phyloP scores from a whole-genome alignment of 2,113 vertebrate species.

The Catharus bicknelli region DNA sequence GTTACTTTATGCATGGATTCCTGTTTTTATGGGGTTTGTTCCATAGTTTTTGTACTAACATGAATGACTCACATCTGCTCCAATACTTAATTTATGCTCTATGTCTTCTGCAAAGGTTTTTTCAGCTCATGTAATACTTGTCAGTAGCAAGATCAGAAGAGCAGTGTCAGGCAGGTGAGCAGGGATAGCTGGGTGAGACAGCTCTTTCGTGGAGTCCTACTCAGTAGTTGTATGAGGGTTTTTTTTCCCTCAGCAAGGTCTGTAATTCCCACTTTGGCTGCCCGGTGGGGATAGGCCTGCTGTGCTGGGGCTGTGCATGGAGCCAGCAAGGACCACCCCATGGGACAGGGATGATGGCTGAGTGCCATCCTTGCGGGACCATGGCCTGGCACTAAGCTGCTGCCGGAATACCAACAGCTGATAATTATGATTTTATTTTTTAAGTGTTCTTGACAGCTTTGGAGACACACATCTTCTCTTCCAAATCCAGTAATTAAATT shows the following conservation, averaged over 20 bases:
- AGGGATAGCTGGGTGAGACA: neutral
- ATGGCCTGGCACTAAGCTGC: fast-evolving
- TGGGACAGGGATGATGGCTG: neutral
- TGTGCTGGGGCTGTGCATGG: neutral
- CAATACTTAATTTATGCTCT: constrained; percentile 63
- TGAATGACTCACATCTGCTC: constrained; percentile 76
- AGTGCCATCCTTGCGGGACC: neutral
- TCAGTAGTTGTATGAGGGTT: no score
- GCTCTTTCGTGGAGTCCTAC: neutral
- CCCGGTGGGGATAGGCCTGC: neutral
- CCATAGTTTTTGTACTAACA: constrained; percentile 64
- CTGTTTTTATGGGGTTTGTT: constrained; percentile 66
- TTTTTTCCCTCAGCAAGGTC: neutral
- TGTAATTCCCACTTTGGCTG: neutral
- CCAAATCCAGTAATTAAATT: constrained; percentile 58
- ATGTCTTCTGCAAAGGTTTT: constrained; percentile 49
- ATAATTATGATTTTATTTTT: constrained; percentile 64
- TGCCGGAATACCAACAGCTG: neutral
- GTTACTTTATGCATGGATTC: constrained; percentile 66
- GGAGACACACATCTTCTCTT: constrained; percentile 42
- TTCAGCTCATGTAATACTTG: constrained; percentile 2
- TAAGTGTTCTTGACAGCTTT: constrained; percentile 58
- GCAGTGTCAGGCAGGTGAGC: neutral
- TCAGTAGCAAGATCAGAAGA: neutral
- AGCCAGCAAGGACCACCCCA: neutral